A percentile compares a stretch with the other conserved stretches of the same genome.
These are phyloP conservation scores for Yasuhikotakia modesta DNA, from an alignment of 2,797 vertebrate genomes.

Conservation along the genomic window DNA sequence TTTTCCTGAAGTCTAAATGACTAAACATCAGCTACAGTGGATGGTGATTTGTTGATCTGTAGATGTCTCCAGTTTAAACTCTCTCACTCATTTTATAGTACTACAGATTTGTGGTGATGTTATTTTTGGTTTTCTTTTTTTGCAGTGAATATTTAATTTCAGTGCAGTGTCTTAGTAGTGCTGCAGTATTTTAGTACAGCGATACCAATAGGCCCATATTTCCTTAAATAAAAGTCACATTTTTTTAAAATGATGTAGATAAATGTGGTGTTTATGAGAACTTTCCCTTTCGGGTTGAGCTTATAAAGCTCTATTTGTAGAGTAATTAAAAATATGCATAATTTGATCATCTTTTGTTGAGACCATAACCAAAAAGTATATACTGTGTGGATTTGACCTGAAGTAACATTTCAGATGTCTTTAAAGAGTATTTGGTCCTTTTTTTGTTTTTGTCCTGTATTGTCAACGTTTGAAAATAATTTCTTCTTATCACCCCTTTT, in stretches of 20 bases:
- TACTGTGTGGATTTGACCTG: not conserved
- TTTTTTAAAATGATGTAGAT: constrained; percentile 11
- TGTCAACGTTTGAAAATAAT: not conserved
- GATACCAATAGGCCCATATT: constrained; percentile 38
- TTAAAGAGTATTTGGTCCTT: not conserved
- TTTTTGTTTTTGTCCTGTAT: not conserved
- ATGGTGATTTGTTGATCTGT: not conserved
- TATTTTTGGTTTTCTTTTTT: constrained; percentile 86
- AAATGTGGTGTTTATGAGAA: not conserved
- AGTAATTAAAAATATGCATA: constrained; percentile 15
- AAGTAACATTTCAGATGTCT: constrained; percentile 4
- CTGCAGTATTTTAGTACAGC: constrained; percentile 65
- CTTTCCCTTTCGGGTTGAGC: constrained; percentile 6
- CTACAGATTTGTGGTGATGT: constrained; percentile 80
- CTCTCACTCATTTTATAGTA: constrained; percentile 66
- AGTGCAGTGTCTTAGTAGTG: constrained; percentile 61
- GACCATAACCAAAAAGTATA: not conserved
- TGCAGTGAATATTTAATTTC: constrained; percentile 73
- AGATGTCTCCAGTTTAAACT: constrained; percentile 39
- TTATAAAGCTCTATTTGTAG: constrained; percentile 2
- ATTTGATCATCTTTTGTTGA: constrained; percentile 20
- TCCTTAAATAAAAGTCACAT: constrained; percentile 31
- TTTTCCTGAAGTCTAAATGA: not conserved
- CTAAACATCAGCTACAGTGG: not conserved
- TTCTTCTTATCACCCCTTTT: constrained; percentile 5